Conservation (phyloP, 2,888 invertebrate species). For the Apodemia mormo region DNA sequence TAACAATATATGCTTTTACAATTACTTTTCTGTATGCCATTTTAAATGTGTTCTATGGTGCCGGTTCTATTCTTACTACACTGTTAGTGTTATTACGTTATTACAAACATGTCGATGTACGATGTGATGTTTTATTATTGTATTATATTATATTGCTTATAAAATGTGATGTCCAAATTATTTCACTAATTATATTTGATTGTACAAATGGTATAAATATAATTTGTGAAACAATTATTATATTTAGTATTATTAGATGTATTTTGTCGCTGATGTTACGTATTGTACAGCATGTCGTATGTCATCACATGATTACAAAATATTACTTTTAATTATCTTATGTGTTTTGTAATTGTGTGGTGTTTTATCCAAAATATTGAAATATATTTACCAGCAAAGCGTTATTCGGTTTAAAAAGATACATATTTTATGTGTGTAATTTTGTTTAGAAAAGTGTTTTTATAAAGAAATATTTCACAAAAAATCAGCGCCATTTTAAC, state of each 20-base stretch:
- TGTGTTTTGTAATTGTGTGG: background rate
- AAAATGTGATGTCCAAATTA: background rate
- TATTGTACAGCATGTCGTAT: background rate
- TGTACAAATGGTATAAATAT: background rate
- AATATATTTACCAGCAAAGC: slow-evolving; percentile 13
- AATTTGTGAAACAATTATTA: background rate
- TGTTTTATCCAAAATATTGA: background rate
- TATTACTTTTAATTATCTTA: background rate
- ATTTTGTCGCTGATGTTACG: background rate
- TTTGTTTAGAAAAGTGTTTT: background rate
- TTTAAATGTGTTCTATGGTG: background rate
- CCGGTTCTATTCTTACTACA: background rate
- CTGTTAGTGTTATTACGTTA: background rate
- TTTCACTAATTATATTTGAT: background rate
- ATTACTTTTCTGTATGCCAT: background rate
- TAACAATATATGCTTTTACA: background rate
- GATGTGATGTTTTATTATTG: background rate
- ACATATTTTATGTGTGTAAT: too few species aligned
- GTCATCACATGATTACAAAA: background rate
- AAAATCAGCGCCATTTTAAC: too few species aligned
- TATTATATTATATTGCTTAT: slow-evolving; percentile 4
- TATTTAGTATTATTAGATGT: background rate
- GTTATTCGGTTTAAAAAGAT: background rate
- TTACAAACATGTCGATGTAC: background rate
- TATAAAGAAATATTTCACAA: background rate